Conservation (phyloP, 2,797 vertebrate species). For the Darevskia nairensis region DNA sequence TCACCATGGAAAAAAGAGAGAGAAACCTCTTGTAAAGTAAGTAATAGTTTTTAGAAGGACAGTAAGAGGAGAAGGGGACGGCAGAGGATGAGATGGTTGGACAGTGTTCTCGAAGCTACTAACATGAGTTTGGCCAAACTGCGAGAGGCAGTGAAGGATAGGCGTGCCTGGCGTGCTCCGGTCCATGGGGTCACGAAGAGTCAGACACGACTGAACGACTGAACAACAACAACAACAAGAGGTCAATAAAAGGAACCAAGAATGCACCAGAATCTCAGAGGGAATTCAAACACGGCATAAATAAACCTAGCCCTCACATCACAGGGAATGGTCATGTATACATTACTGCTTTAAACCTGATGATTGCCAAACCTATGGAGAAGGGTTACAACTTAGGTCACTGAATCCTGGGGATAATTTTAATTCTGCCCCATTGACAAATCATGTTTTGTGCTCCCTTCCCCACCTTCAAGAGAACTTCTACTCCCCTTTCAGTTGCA, state of each 20-base stretch:
- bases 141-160: too few relatives aligned
- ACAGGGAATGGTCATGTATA: not conserved
- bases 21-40: not conserved
- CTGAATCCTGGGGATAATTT: not conserved
- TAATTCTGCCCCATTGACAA: not conserved
- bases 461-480: not conserved
- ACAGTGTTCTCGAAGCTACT: too few relatives aligned
- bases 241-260: conserved; percentile 10
- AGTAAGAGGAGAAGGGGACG: too few relatives aligned
- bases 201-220: too few relatives aligned
- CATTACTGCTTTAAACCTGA: not conserved
- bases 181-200: too few relatives aligned
- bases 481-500: not conserved
- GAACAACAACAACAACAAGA: too few relatives aligned
- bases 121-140: too few relatives aligned
- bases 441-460: not conserved
- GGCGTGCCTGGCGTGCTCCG: too few relatives aligned
- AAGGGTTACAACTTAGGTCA: not conserved
- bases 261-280: not conserved
- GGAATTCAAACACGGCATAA: not conserved
- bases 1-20: not conserved
- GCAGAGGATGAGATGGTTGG: too few relatives aligned
- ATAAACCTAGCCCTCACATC: not conserved
- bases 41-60: not conserved
- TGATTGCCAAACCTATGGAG: not conserved